Evolutionary conservation across 1,140 invertebrate species (phyloP), one percentile per base, ranked within the genome.

Genomic region (Drosophila melanica): DNA sequence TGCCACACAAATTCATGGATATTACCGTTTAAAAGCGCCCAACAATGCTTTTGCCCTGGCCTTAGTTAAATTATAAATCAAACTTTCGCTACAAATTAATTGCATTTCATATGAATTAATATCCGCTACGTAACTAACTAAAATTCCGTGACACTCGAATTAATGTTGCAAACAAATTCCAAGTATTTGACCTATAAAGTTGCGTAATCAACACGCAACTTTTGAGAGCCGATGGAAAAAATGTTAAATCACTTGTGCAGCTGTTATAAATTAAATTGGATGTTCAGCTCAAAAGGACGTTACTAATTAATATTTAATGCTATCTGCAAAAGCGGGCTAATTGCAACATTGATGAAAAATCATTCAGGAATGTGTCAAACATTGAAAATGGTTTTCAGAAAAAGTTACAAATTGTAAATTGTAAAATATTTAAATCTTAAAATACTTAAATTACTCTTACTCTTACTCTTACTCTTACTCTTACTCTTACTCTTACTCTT

Each of bases 31-130:
- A 76, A 51, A 39, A 23, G 27, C 27, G 6, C 27, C 27, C 27
- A 35, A 30, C 18, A 59, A 53, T 51, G 23, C 44, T 64, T 42
- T n/a, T 33, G 35, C 23, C 5, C 41, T 16, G 48, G 20, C 23
- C 51, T 27, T 51, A 41, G 16, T 23, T 10, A 57, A 76, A 77
- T 68, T 73, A 51, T 73, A 64, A 77, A 73, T 73, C 69, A 73
- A 57, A 77, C 50, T 63, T 58, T 51, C 48, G 53, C 64, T 35
- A 59, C 51, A 77, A 74, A 77, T 74, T 73, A 77, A 74, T 77
- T 77, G 58, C 45, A 48, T 67, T 77, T 68, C 47, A 45, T 33
- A 45, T 53, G 54, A 54, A 72, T 66, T 58, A 35, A 73, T 54
- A 65, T 65, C 44, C 53, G 62, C 18, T 65, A 30, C 62, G 44